A percentile compares a stretch with the other conserved stretches of the same genome.
phyloP scores from a whole-genome alignment of 2,113 vertebrate species.

The Saccopteryx leptura region DNA sequence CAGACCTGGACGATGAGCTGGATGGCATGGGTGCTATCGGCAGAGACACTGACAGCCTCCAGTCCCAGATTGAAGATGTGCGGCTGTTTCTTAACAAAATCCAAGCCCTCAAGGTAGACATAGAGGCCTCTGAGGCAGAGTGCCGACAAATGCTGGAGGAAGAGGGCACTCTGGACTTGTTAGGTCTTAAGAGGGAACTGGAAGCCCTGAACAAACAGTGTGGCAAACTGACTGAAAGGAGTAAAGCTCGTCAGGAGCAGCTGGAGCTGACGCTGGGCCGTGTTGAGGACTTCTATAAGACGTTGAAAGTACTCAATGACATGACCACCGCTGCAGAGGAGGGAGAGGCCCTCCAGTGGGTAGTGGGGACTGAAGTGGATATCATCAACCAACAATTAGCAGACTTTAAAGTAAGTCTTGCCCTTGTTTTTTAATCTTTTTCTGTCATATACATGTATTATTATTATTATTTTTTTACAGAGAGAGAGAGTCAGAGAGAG shows the following conservation, averaged over 20 bases:
- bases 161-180: conserved; percentile 95
- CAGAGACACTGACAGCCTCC: conserved; percentile 95
- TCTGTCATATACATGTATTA: neutral
- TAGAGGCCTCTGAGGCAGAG: conserved; percentile 92
- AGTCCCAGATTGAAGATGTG: conserved; percentile 95
- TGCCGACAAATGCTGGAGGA: conserved; percentile 95
- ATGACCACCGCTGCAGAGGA: conserved; percentile 93
- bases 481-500: too few relatives aligned
- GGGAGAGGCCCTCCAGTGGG: conserved; percentile 92
- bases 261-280: conserved; percentile 91
- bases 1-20: conserved; percentile 97
- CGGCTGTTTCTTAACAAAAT: conserved; percentile 92
- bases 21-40: conserved; percentile 95
- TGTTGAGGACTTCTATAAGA: conserved; percentile 94
- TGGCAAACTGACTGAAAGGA: conserved; percentile 94
- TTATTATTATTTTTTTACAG: too few relatives aligned
- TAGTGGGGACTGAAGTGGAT: conserved; percentile 97
- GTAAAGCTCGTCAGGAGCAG: conserved; percentile 92
- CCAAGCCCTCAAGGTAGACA: conserved; percentile 89
- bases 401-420: conserved; percentile 95
- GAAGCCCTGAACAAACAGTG: conserved; percentile 97
- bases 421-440: neutral
- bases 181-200: conserved; percentile 95
- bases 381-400: conserved; percentile 96
- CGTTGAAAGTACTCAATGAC: conserved; percentile 91